Conservation (phyloP, 2,113 vertebrate species). For the Falcunculus frontatus region DNA sequence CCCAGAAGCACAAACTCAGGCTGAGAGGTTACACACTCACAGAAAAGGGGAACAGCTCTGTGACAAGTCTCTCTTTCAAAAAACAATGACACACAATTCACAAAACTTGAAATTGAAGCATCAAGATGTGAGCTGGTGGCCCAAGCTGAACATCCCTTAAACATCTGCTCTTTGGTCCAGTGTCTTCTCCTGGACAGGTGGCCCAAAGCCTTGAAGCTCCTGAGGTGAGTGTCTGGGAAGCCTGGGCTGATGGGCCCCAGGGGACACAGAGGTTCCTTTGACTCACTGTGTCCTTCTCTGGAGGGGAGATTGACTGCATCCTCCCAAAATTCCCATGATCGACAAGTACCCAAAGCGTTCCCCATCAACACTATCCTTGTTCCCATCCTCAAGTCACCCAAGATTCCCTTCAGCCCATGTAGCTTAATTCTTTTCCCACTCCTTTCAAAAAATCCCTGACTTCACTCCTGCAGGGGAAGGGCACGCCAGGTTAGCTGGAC, state of each 20-base stretch:
- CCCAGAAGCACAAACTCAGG: neutral
- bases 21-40: neutral
- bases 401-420: neutral
- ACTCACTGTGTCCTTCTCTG: neutral
- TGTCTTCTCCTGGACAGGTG: neutral
- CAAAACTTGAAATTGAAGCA: neutral
- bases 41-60: neutral
- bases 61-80: neutral
- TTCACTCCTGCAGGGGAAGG: neutral
- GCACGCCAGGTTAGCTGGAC: rapidly evolving
- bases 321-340: neutral
- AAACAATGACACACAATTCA: neutral
- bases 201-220: neutral
- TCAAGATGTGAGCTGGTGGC: neutral
- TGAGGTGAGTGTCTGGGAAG: neutral
- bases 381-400: neutral
- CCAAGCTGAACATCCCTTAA: neutral
- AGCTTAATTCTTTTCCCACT: neutral
- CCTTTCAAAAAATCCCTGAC: neutral
- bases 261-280: neutral
- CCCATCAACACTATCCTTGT: neutral
- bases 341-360: neutral
- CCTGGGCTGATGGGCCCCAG: neutral
- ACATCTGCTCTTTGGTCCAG: neutral
- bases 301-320: neutral